Base-by-base conservation (phyloP, 2,113 vertebrate genomes). In the Misgurnus mizolepis region DNA sequence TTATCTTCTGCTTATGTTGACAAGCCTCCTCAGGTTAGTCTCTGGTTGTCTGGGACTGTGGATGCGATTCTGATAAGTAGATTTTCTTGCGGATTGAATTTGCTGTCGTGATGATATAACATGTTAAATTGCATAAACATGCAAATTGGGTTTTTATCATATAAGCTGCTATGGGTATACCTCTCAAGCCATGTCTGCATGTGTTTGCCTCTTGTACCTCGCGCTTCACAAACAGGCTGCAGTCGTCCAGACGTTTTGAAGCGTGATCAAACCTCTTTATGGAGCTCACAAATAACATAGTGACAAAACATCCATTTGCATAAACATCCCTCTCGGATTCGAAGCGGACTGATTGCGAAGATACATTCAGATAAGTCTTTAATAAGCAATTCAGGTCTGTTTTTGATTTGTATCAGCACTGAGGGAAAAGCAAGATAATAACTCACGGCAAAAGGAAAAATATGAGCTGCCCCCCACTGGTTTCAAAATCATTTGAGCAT, bases 381-480 rank as follows among this genome's bases (percentile, higher is more conserved):
- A 83, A 76, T 70, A 76, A 74, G 78, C 66, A 40, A 76, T 76
- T 71, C 49, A 49, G 64, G 75, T 80, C 17, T 58, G 82, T 58
- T 55, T 83, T 80, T 83, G 72, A 80, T 83, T 83, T 76, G 78
- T 75, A 83, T 80, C 72, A 61, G 78, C 49, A 62, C 17, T 50
- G 41, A 45, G 69, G 69, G 53, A 80, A 73, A 80, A 61, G 60
- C 39, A 73, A 49, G 72, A 72, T 80, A 80, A 69, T 72, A 76
- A 65, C 53, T 76, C 60, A 77, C 49, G 69, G 67, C 22, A 22
- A 80, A 50, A 80, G 41, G 17, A 47, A 70, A 64, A 22, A 77
- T 69, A 75, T 67, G 53, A 80, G 66, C 43, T 50, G 45, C 39
- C 56, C 77, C 65, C 65, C 58, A 10, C 49, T 71, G 78, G 56